phyloP scores from a whole-genome alignment of 2,888 invertebrate genomes.

The Ophonus ardosiacus region DNA sequence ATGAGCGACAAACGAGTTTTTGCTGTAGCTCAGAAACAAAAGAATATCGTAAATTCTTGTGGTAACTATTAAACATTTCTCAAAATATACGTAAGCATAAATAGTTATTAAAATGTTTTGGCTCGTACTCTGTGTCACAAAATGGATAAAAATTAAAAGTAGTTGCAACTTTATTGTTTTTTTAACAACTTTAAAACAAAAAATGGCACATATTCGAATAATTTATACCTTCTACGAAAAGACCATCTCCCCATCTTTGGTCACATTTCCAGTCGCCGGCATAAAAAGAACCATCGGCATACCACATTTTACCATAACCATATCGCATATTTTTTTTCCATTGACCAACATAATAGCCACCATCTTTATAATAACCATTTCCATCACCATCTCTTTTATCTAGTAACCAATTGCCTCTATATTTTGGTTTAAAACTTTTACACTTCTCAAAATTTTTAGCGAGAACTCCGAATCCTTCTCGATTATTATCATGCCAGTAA shows the following conservation, averaged over 20 bases:
- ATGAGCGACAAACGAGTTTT: too few species aligned
- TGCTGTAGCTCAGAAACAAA: too few species aligned
- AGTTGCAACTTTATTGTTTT: slow-evolving; percentile 61
- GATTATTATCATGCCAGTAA: slow-evolving; percentile 78
- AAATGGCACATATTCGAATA: background rate
- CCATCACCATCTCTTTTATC: slow-evolving; percentile 80
- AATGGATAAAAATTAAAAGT: slow-evolving; percentile 8
- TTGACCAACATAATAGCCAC: slow-evolving; percentile 80
- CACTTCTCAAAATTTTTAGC: slow-evolving; percentile 74
- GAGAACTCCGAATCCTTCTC: slow-evolving; percentile 80
- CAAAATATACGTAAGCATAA: too few species aligned
- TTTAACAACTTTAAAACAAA: background rate
- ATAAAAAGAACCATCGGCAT: slow-evolving; percentile 79
- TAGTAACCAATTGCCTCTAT: slow-evolving; percentile 80
- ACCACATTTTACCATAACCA: slow-evolving; percentile 82
- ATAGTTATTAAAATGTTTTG: background rate
- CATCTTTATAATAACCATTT: slow-evolving; percentile 78
- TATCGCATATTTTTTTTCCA: slow-evolving; percentile 77
- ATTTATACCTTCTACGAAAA: slow-evolving; percentile 76
- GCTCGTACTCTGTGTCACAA: too few species aligned
- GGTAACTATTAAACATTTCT: too few species aligned
- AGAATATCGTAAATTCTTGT: too few species aligned
- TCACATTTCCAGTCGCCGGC: slow-evolving; percentile 80
- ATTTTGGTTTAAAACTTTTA: slow-evolving; percentile 76
- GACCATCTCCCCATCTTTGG: slow-evolving; percentile 77